Conservation (phyloP, 2,797 vertebrate species). For the Xerus rutilus region DNA sequence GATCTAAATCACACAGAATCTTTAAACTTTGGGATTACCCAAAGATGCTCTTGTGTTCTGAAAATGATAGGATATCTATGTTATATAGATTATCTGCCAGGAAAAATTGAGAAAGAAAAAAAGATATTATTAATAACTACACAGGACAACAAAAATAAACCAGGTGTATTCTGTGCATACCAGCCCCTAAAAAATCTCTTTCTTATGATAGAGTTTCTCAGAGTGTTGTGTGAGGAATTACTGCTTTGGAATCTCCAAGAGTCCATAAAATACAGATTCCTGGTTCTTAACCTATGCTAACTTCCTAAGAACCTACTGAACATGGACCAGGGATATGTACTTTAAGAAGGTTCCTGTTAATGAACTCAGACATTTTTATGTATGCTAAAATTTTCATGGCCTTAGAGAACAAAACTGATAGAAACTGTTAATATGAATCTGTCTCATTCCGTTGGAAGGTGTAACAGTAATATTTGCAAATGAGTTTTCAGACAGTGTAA, state of each 20-base stretch:
- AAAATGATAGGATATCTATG: background rate
- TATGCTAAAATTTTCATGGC: background rate
- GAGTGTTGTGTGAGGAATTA: constrained; percentile 8
- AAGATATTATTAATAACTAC: background rate
- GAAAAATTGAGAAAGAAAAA: background rate
- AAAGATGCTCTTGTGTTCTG: background rate
- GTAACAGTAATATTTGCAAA: background rate
- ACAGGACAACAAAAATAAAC: background rate
- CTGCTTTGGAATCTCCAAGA: background rate
- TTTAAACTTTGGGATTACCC: background rate
- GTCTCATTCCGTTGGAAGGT: background rate
- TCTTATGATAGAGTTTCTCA: background rate
- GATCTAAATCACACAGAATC: background rate
- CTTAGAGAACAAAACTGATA: background rate
- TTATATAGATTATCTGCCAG: background rate
- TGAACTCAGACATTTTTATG: background rate
- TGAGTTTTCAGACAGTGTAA: background rate
- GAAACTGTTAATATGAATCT: background rate
- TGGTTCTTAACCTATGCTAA: background rate
- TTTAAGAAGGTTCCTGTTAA: background rate
- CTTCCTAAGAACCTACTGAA: constrained; percentile 26
- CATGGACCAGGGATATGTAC: background rate
- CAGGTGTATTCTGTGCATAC: background rate
- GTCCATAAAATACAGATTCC: background rate
- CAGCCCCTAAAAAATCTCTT: background rate